Evolutionary conservation across 2,113 vertebrate species (phyloP).

Genomic region (Trematocara zebra): DNA sequence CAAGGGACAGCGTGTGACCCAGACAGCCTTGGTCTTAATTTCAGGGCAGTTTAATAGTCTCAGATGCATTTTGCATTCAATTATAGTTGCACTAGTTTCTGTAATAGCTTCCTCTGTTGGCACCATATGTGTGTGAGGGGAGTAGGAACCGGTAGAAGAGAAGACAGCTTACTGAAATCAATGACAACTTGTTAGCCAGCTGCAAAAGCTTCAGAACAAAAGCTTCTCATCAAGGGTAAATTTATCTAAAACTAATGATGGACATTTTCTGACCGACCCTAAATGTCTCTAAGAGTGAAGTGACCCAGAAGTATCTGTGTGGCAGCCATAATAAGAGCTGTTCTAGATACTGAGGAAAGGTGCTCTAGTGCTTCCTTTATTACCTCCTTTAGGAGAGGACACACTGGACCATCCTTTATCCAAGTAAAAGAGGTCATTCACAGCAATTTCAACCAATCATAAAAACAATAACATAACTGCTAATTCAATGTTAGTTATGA

Average conservation of each 20-base stretch:
- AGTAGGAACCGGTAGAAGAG: not conserved
- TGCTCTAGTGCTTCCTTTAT: not conserved
- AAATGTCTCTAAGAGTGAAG: not conserved
- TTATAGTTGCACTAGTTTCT: not conserved
- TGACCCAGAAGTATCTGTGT: not conserved
- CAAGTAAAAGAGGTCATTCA: not conserved
- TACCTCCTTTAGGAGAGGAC: not conserved
- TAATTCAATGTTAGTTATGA: not conserved
- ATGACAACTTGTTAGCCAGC: not conserved
- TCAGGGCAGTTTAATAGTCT: not conserved
- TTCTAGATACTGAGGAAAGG: not conserved
- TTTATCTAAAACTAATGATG: not conserved
- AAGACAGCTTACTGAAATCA: not conserved
- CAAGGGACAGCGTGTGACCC: conserved; percentile 1
- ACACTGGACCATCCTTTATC: not conserved
- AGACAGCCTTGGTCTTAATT: not conserved
- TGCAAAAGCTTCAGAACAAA: not conserved
- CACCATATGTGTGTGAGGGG: not conserved
- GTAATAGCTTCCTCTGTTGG: not conserved
- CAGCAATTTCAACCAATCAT: not conserved
- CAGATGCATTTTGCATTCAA: not conserved
- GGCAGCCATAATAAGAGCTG: not conserved
- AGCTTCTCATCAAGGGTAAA: not conserved
- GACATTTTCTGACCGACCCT: not conserved
- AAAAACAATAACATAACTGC: not conserved